phyloP scores from a whole-genome alignment of 2,888 invertebrate species.

The Acleris literana region DNA sequence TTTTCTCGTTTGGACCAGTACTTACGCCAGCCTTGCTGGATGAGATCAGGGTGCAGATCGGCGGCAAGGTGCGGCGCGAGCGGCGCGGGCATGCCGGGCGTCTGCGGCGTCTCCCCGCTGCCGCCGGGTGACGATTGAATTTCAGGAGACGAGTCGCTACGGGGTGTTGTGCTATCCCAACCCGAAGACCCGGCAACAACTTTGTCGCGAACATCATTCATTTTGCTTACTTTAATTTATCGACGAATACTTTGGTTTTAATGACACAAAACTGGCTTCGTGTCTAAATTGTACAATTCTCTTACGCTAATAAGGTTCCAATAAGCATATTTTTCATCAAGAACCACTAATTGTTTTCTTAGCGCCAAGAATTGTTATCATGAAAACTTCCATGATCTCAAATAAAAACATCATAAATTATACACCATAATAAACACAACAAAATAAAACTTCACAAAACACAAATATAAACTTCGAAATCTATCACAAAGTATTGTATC shows the following conservation, averaged over 20 bases:
- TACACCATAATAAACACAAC: slow-evolving; percentile 42
- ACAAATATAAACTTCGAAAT: slow-evolving; percentile 49
- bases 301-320: slow-evolving; percentile 60
- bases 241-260: slow-evolving; percentile 10
- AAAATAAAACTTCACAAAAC: slow-evolving; percentile 42
- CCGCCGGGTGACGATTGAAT: slow-evolving; percentile 73
- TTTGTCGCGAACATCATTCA: slow-evolving; percentile 82
- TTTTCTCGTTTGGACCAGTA: slow-evolving; percentile 98
- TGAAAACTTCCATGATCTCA: slow-evolving; percentile 50
- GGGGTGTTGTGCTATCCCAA: slow-evolving; percentile 70
- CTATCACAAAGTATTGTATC: slow-evolving; percentile 58
- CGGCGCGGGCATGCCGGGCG: slow-evolving; percentile 84
- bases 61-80: slow-evolving; percentile 75
- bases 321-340: slow-evolving; percentile 61
- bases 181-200: slow-evolving; percentile 76
- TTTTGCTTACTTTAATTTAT: slow-evolving; percentile 54
- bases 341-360: slow-evolving; percentile 61
- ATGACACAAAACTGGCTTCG: slow-evolving; percentile 1
- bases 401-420: slow-evolving; percentile 53
- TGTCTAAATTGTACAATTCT: slow-evolving; percentile 34
- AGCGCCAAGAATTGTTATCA: slow-evolving; percentile 63
- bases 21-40: slow-evolving; percentile 97
- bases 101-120: slow-evolving; percentile 80
- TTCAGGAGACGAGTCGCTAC: slow-evolving; percentile 76
- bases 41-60: slow-evolving; percentile 76